Conservation (phyloP, 1,140 invertebrate genomes). For the Lineus longissimus region DNA sequence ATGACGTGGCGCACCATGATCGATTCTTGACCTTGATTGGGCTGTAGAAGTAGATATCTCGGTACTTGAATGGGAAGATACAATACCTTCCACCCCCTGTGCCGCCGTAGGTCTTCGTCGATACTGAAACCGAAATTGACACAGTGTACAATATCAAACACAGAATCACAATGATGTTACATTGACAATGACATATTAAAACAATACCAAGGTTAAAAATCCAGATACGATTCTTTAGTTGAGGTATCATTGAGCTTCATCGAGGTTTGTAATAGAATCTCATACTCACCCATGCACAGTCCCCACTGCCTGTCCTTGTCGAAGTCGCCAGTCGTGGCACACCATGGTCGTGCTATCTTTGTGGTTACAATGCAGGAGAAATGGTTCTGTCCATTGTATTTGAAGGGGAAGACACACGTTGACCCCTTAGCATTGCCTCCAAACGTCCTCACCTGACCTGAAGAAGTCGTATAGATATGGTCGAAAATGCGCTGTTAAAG, state of each 20-base stretch:
- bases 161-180: no score
- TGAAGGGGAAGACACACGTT: background rate
- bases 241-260: no score
- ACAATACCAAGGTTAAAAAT: no score
- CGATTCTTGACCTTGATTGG: background rate
- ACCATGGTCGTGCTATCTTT: background rate
- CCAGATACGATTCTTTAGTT: no score
- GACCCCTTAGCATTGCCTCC: background rate
- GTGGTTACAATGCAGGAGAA: background rate
- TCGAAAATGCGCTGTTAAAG: no score
- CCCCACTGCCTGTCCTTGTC: conserved; percentile 2
- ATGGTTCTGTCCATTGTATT: background rate
- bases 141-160: no score
- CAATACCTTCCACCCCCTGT: background rate
- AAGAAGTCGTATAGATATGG: no score
- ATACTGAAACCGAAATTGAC: background rate
- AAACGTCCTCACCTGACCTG: background rate
- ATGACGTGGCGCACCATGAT: conserved; percentile 3
- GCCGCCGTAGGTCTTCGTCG: background rate
- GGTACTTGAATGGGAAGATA: background rate
- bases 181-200: no score
- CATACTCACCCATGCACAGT: background rate
- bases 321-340: background rate
- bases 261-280: no score
- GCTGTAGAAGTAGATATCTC: background rate